Evolutionary conservation across 2,113 vertebrate species (phyloP).

Genomic region (Trinectes maculatus): DNA sequence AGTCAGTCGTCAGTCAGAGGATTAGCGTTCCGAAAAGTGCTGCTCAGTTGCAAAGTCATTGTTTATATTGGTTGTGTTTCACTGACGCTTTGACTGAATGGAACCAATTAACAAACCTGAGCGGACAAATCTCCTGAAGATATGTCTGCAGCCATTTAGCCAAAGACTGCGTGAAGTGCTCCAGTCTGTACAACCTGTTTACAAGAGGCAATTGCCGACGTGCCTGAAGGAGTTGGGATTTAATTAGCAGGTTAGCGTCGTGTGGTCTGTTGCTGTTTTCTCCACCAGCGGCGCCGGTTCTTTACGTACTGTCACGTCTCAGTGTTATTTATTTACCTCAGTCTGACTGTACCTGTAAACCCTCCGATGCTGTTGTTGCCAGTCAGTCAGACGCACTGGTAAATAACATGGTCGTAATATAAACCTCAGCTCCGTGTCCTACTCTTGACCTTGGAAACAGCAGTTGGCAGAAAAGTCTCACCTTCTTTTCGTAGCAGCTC

Average conservation of each 20-base stretch:
- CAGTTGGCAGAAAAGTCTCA: background rate
- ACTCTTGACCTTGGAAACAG: background rate
- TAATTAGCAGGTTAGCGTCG: constrained; percentile 64
- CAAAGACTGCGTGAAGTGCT: constrained; percentile 33
- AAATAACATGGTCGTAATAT: no score
- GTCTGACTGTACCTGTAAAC: background rate
- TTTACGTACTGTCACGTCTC: constrained; percentile 19
- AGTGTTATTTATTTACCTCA: constrained; percentile 1
- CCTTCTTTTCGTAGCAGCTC: no score
- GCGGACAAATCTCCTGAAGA: constrained; percentile 41
- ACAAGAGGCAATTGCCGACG: constrained; percentile 42
- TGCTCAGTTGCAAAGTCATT: constrained; percentile 14
- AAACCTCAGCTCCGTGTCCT: background rate
- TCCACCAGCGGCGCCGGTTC: background rate
- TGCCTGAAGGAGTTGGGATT: constrained; percentile 52
- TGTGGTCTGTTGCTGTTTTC: constrained; percentile 35
- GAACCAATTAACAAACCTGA: constrained; percentile 51
- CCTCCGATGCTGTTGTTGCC: no score
- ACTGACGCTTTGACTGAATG: constrained; percentile 22
- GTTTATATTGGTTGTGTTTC: constrained; percentile 22
- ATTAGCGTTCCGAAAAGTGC: no score
- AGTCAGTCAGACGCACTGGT: no score
- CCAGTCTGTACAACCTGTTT: constrained; percentile 40
- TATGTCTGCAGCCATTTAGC: constrained; percentile 36
- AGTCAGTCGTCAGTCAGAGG: background rate